phyloP scores from a whole-genome alignment of 1,140 invertebrate species.

The Micrasema longulum region DNA sequence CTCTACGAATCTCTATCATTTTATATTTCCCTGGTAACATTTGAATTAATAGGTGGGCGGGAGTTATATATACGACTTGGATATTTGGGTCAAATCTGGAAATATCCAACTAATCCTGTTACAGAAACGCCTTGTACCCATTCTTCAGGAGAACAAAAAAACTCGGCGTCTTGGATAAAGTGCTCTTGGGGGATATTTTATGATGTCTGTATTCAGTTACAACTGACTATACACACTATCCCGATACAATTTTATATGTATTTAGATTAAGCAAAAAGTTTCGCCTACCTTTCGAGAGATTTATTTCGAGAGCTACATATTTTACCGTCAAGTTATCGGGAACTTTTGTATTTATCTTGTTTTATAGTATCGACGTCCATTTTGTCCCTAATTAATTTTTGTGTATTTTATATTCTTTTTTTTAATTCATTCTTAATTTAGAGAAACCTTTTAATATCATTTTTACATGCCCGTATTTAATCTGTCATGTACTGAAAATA shows the following conservation, averaged over 20 bases:
- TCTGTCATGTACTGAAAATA: too few species aligned
- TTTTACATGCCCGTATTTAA: too few species aligned
- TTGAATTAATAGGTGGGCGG: conserved; percentile 50
- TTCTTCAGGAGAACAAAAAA: conserved; percentile 40
- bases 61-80: conserved; percentile 33
- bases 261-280: conserved; percentile 16
- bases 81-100: conserved; percentile 52
- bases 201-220: conserved; percentile 37
- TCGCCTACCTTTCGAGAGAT: conserved; percentile 5
- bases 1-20: conserved; percentile 50
- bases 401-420: too few species aligned
- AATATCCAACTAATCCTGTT: conserved; percentile 42
- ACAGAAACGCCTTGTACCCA: conserved; percentile 43
- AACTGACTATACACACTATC: not conserved
- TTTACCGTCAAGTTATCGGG: not conserved
- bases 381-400: too few species aligned
- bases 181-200: conserved; percentile 31
- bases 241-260: not conserved
- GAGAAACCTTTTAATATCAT: too few species aligned
- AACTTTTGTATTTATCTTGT: conserved; percentile 2
- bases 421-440: too few species aligned
- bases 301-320: conserved; percentile 9
- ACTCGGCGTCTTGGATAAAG: conserved; percentile 25
- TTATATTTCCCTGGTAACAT: conserved; percentile 45
- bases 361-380: not conserved